Conservation (phyloP, 2,113 vertebrate genomes). For the Gopherus flavomarginatus region DNA sequence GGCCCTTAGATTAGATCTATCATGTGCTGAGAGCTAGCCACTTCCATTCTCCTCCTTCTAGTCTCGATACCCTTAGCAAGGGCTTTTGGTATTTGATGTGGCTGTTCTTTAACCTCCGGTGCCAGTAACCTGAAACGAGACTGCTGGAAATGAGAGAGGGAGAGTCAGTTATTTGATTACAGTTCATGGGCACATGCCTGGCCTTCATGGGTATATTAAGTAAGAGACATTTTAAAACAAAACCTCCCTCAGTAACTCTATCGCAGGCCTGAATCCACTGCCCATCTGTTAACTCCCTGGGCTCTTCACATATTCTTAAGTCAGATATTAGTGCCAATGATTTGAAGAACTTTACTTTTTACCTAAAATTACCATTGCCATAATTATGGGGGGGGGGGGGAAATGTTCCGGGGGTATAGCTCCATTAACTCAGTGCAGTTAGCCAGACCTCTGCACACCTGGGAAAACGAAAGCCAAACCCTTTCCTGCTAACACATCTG, state of each 20-base stretch:
- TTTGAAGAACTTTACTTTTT: not conserved
- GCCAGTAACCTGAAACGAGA: slow-evolving; percentile 59
- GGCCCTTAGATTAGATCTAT: not conserved
- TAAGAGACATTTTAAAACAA: slow-evolving; percentile 77
- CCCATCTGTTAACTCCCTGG: slow-evolving; percentile 53
- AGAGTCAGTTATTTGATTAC: slow-evolving; percentile 66
- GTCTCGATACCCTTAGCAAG: not conserved
- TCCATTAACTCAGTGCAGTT: accelerated
- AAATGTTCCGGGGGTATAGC: not conserved
- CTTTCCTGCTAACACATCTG: not conserved
- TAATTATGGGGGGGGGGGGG: not conserved
- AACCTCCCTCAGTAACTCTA: slow-evolving; percentile 73
- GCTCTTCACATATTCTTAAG: slow-evolving; percentile 49
- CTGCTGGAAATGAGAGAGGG: slow-evolving; percentile 55
- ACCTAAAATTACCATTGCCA: not conserved
- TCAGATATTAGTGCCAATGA: not conserved
- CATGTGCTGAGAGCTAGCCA: not conserved
- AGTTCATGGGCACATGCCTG: slow-evolving; percentile 74
- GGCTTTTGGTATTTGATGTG: not conserved
- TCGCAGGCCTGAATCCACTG: slow-evolving; percentile 56
- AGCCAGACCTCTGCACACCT: not conserved
- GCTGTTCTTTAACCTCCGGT: slow-evolving; percentile 56
- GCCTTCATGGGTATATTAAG: slow-evolving; percentile 76
- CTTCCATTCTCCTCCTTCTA: not conserved
- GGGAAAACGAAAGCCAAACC: not conserved